Evolutionary conservation across 2,888 invertebrate species (phyloP).

Genomic region (Phyllotreta striolata): DNA sequence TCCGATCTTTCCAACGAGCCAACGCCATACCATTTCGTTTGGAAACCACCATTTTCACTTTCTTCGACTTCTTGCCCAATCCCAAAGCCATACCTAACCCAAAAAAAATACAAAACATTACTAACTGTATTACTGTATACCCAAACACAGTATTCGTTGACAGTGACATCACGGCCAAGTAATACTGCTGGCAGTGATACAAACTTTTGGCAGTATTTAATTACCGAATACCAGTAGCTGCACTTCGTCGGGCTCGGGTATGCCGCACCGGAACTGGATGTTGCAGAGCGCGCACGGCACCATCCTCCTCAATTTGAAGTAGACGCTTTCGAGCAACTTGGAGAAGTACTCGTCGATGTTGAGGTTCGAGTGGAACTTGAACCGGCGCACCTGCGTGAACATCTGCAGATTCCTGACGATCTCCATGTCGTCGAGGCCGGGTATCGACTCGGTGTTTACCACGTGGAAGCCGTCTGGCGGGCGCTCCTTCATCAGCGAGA

Average conservation of each 20-base stretch:
- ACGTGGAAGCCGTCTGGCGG: conserved; percentile 81
- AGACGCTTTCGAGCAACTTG: conserved; percentile 76
- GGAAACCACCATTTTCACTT: conserved; percentile 60
- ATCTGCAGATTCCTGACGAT: conserved; percentile 78
- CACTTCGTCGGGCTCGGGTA: conserved; percentile 84
- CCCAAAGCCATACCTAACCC: conserved; percentile 83
- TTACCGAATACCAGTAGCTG: conserved; percentile 67
- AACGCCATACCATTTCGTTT: conserved; percentile 53
- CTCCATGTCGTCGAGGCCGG: conserved; percentile 74
- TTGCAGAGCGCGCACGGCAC: conserved; percentile 87
- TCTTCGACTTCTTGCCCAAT: conserved; percentile 69
- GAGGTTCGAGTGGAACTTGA: conserved; percentile 66
- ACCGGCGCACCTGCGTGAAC: conserved; percentile 84
- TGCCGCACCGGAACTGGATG: conserved; percentile 81
- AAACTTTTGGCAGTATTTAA: no score
- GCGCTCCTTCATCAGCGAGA: conserved; percentile 75
- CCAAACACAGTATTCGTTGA: no score
- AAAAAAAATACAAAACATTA: no score
- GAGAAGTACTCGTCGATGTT: conserved; percentile 64
- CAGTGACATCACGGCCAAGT: no score
- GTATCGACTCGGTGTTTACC: conserved; percentile 79
- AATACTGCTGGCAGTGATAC: no score
- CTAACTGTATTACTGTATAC: neutral
- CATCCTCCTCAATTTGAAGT: conserved; percentile 88
- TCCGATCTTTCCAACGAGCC: conserved; percentile 21